phyloP scores from a whole-genome alignment of 2,888 invertebrate genomes.

The Gibbula magus region DNA sequence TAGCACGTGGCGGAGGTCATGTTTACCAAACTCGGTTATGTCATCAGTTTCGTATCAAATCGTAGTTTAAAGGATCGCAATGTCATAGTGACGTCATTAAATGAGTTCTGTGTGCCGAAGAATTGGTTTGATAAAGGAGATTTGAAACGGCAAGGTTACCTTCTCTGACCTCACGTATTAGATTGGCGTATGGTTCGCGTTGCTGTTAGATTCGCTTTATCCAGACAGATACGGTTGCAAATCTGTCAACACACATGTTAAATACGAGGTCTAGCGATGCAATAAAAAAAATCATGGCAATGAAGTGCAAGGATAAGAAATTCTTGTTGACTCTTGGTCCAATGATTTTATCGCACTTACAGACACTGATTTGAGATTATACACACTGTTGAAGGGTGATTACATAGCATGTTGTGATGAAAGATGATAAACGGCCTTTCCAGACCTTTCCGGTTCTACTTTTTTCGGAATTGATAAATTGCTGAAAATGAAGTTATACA shows the following conservation, averaged over 20 bases:
- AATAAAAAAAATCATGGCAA: too few relatives aligned
- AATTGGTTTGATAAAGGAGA: background rate
- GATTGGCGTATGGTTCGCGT: background rate
- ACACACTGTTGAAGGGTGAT: too few relatives aligned
- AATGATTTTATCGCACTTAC: too few relatives aligned
- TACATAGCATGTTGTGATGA: too few relatives aligned
- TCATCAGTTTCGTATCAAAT: slow-evolving; percentile 7
- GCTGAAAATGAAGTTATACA: too few relatives aligned
- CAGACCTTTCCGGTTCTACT: too few relatives aligned
- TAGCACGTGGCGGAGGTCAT: background rate
- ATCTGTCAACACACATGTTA: slow-evolving; percentile 1
- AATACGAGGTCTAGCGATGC: background rate
- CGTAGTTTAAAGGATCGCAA: background rate
- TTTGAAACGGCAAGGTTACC: background rate
- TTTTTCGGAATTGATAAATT: too few relatives aligned
- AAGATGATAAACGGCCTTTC: too few relatives aligned
- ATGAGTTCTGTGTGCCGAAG: background rate
- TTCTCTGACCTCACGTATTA: background rate
- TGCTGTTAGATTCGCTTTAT: background rate
- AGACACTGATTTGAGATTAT: too few relatives aligned
- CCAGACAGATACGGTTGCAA: background rate
- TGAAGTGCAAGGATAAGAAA: too few relatives aligned
- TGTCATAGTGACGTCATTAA: background rate
- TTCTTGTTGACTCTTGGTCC: too few relatives aligned
- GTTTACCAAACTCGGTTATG: background rate